phyloP scores from a whole-genome alignment of 2,113 vertebrate species.

The Brachirus orientalis region DNA sequence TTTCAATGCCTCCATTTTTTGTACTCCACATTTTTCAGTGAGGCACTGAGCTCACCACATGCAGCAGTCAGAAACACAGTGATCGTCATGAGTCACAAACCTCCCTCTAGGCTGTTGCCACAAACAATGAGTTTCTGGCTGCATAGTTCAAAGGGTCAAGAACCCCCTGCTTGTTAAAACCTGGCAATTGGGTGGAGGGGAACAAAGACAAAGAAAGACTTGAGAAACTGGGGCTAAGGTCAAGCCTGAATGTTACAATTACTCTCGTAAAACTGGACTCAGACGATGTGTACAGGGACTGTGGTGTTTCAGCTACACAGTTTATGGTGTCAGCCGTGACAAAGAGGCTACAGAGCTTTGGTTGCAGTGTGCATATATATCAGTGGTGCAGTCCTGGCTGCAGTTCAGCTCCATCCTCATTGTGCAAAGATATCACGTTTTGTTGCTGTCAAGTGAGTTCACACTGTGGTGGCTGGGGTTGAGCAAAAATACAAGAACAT shows the following conservation, averaged over 20 bases:
- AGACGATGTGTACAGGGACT: constrained; percentile 5
- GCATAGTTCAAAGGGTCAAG: constrained; percentile 48
- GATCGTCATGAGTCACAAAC: constrained; percentile 37
- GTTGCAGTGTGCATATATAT: constrained; percentile 16
- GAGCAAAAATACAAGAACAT: constrained; percentile 14
- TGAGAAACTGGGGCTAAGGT: constrained; percentile 56
- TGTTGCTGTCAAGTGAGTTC: constrained; percentile 21
- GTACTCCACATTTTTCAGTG: not conserved
- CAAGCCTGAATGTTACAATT: constrained; percentile 51
- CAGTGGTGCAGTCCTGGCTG: constrained; percentile 36
- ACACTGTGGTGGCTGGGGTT: not conserved
- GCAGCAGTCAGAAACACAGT: constrained; percentile 37
- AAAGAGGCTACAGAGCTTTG: constrained; percentile 19
- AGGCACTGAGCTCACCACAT: not conserved
- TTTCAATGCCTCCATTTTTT: not conserved
- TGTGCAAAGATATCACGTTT: constrained; percentile 18
- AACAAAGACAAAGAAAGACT: constrained; percentile 16
- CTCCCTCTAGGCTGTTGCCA: constrained; percentile 58
- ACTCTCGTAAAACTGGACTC: constrained; percentile 54
- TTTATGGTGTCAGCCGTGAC: constrained; percentile 25
- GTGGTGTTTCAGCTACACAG: constrained; percentile 2
- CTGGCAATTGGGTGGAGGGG: constrained; percentile 34
- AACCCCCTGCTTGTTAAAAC: constrained; percentile 53
- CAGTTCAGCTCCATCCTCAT: constrained; percentile 15
- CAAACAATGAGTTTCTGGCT: constrained; percentile 56